Conservation (phyloP, 2,888 invertebrate genomes). For the Chrysina gloriosa region DNA sequence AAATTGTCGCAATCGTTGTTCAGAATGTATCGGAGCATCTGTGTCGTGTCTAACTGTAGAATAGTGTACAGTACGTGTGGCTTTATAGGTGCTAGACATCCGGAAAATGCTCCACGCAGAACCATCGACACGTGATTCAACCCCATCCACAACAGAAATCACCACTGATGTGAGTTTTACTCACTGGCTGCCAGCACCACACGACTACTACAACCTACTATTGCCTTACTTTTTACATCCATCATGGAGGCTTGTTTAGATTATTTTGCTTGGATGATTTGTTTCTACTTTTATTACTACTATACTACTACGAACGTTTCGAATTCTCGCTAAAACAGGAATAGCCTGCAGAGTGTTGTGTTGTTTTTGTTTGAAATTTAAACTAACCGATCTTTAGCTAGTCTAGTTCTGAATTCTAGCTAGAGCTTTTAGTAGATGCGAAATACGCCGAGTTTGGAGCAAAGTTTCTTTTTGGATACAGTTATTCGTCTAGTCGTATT, state of each 20-base stretch:
- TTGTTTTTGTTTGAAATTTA: conserved; percentile 3
- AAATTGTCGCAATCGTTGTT: conserved; percentile 19
- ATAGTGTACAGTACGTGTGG: conserved; percentile 56
- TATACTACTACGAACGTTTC: conserved; percentile 1
- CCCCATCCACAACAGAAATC: conserved; percentile 45
- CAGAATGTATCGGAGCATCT: conserved; percentile 38
- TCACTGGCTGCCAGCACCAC: conserved; percentile 38
- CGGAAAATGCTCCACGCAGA: conserved; percentile 62
- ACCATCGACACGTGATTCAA: conserved; percentile 54
- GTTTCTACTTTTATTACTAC: conserved; percentile 35
- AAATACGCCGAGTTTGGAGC: not conserved
- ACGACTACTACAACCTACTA: conserved; percentile 36
- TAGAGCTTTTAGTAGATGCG: conserved; percentile 4
- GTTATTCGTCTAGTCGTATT: too few species aligned
- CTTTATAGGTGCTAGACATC: conserved; percentile 64
- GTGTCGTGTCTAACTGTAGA: conserved; percentile 46
- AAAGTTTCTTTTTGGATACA: not conserved
- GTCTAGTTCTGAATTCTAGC: not conserved
- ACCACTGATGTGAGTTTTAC: conserved; percentile 59
- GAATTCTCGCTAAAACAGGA: not conserved
- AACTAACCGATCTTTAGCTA: conserved; percentile 10
- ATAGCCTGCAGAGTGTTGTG: conserved; percentile 15
- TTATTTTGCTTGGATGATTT: conserved; percentile 37
- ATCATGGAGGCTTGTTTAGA: conserved; percentile 36
- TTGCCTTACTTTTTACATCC: conserved; percentile 30